Evolutionary conservation across 2,888 invertebrate genomes (phyloP).

Genomic region (Invenusta paracnida): DNA sequence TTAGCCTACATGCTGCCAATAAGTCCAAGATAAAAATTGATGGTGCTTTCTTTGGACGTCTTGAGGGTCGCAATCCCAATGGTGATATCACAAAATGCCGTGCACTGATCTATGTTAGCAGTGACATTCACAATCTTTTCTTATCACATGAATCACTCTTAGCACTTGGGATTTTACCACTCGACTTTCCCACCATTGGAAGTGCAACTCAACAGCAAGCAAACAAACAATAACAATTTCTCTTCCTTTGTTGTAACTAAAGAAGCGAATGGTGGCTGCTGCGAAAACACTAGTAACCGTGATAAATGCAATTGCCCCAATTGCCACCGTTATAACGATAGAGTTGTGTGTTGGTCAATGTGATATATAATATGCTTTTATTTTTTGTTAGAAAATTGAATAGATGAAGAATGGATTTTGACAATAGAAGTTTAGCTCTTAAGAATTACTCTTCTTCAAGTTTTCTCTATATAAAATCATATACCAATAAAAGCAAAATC

Average conservation of each 20-base stretch:
- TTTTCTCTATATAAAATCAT: too few species aligned
- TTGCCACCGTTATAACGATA: too few species aligned
- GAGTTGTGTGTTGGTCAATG: too few species aligned
- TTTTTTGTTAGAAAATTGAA: too few species aligned
- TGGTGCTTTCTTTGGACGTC: not conserved
- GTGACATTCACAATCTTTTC: not conserved
- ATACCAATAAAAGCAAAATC: too few species aligned
- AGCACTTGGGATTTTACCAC: not conserved
- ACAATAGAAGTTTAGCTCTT: too few species aligned
- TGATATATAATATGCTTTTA: too few species aligned
- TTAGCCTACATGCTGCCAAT: not conserved
- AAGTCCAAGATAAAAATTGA: not conserved
- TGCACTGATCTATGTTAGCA: not conserved
- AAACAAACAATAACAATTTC: not conserved
- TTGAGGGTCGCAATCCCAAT: too few species aligned
- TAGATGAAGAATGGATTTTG: too few species aligned
- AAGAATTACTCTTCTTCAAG: too few species aligned
- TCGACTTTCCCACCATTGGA: not conserved
- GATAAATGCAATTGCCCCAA: too few species aligned
- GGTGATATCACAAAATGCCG: not conserved
- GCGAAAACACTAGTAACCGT: too few species aligned
- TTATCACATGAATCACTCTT: not conserved
- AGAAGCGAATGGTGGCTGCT: not conserved
- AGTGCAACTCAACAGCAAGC: not conserved
- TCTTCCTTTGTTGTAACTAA: not conserved